Evolutionary conservation across 2,888 invertebrate species (phyloP), one percentile per base, ranked within the genome.

Genomic region (Drosophila meridiana): DNA sequence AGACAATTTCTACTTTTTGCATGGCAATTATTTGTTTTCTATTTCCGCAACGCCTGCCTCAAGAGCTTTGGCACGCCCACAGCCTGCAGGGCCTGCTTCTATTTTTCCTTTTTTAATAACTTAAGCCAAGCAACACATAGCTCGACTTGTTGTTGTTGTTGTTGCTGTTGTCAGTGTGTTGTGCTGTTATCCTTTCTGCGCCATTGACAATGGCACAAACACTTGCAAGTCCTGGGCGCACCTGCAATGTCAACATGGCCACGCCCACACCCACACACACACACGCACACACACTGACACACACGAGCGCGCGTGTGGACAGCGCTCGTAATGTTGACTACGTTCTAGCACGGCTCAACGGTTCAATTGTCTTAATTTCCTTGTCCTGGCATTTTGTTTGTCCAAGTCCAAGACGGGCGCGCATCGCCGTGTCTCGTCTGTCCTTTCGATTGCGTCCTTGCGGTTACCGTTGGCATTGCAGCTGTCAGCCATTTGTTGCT

Each of bases 321-420:
- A 72, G 30, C 63, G 67, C 76, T 45, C 80, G 69, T 80, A 72
- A 80, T 73, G 72, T 68, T 86, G 72, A 78, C 61, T 64, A 78
- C 64, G 68, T 73, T 71, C 77, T 82, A 69, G 86, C 91, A 87
- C 83, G 87, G 90, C 91, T 90, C 90, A 90, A 90, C 83, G 91
- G 90, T 87, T 87, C 87, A 90, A 87, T 87, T 87, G 87, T 90
- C 90, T 87, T 87, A 87, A 87, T 87, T 90, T 87, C 91, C 87
- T 90, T 90, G 91, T 90, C 55, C 86, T 87, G 88, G 73, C 90
- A 79, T 90, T 87, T 85, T 87, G 87, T 90, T 90, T 87, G 91
- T 67, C 69, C 84, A 82, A 82, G 79, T 72, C 69, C 69, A 72
- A 78, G 78, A 82, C 79, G 73, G 73, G 73, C 63, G 75, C 62